A percentile compares a stretch with the other conserved stretches of the same genome.
Conservation (phyloP, 2,888 invertebrate species). For the Raillietiella orientalis region DNA sequence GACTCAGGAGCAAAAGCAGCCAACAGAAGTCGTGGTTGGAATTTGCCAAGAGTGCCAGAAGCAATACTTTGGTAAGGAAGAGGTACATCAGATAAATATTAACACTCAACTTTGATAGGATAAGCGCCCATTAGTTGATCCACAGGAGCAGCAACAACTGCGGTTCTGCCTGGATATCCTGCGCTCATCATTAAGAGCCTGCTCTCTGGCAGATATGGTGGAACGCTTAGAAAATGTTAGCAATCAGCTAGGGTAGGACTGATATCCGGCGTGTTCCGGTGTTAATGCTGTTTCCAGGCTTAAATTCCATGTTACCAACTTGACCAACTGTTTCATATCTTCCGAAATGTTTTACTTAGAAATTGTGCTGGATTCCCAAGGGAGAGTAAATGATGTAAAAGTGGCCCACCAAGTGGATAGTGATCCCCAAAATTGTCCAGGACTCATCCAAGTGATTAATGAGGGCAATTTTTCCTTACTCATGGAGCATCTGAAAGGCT, state of each 20-base stretch:
- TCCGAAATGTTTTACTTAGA: conserved; percentile 91
- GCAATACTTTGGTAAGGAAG: conserved; percentile 38
- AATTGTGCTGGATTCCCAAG: conserved; percentile 48
- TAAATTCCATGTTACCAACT: too few relatives aligned
- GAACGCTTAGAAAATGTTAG: conserved; percentile 70
- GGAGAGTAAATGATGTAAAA: conserved; percentile 56
- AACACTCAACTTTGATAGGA: conserved; percentile 21
- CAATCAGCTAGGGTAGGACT: conserved; percentile 40
- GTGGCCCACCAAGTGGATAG: conserved; percentile 68
- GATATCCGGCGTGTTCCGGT: neutral
- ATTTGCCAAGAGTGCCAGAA: conserved; percentile 53
- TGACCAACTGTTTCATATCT: conserved; percentile 46
- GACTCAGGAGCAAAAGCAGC: conserved; percentile 44
- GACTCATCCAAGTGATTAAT: conserved; percentile 47
- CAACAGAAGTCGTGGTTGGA: conserved; percentile 52
- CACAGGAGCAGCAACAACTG: conserved; percentile 45
- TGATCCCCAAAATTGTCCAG: conserved; percentile 43
- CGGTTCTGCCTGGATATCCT: conserved; percentile 69
- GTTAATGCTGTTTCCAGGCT: conserved; percentile 19
- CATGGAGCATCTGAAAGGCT: conserved; percentile 58
- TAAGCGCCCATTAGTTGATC: conserved; percentile 57
- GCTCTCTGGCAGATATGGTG: conserved; percentile 59
- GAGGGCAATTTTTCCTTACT: conserved; percentile 69
- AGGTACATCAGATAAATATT: conserved; percentile 9
- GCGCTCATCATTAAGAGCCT: conserved; percentile 76